Base-by-base conservation (phyloP, 2,113 vertebrate species). In the Coreoperca whiteheadi region DNA sequence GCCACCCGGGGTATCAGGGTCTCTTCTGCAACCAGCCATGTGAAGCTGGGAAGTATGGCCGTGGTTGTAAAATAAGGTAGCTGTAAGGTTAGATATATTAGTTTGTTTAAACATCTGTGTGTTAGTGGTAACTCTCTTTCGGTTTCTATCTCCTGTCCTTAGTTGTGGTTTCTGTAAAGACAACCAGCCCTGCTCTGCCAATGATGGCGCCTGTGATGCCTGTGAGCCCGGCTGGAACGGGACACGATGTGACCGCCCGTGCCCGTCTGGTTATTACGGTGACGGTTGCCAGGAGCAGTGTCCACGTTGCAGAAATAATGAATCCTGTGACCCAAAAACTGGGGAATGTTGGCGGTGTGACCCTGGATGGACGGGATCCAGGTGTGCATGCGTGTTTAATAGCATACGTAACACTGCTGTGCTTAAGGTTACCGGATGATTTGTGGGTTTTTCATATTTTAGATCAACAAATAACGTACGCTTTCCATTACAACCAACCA, bases 181-280 rank as follows among this genome's bases (percentile, higher is more conserved):
- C 77, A 90, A 88, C 18, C 87, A 90, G 71, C 74, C 93, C 0
- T 99, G 98, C 82, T 96, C 96, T 0, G 73, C 91, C 0, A 85
- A 94, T n/a, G 96, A 97, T 0, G 98, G 98, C 0, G 88, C 79
- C 76, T 99, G 98, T 74, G 82, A 71, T 2, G 94, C 96, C 80
- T 99, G 98, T 21, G 89, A 95, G 51, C 94, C 96, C 0, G 98
- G 98, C 66, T 99, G 97, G 98, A 97, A 96, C 0, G 97, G 97
- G 0, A 97, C 96, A 0, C 96, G 56, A 11, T 99, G 98, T 66
- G 90, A 96, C 75, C 94, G 88, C 34, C 93, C 66, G 6, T 99
- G 98, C 50, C 73, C 81, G 0, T 32, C 88, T 0, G 97, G 97
- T 54, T 95, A 90, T 79, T 91, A 97, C 2, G 98, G 98, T 0